phyloP scores from a whole-genome alignment of 2,113 vertebrate genomes.

The Cervus canadensis region DNA sequence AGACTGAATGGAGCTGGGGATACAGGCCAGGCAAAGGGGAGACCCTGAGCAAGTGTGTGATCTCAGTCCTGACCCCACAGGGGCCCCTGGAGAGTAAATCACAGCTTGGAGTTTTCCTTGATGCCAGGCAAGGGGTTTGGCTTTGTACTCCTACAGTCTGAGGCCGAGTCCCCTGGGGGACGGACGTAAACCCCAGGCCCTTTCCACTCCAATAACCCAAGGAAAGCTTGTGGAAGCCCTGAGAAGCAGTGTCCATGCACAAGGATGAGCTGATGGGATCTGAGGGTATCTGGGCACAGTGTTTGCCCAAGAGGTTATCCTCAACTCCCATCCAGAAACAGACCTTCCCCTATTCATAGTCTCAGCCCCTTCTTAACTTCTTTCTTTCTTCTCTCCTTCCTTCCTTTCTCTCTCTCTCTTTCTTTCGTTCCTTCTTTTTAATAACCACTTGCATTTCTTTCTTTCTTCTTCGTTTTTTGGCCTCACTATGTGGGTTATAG shows the following conservation, averaged over 20 bases:
- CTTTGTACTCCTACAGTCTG: not conserved
- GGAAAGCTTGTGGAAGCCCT: not conserved
- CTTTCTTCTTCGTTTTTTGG: not conserved
- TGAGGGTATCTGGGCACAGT: not conserved
- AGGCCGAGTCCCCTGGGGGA: no score
- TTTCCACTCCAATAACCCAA: not conserved
- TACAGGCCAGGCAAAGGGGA: not conserved
- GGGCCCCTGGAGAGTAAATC: not conserved
- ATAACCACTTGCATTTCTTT: not conserved
- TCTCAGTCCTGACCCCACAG: not conserved
- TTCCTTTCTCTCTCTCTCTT: not conserved
- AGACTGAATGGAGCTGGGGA: not conserved
- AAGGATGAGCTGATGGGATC: not conserved
- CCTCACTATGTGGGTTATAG: not conserved
- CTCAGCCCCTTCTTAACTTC: not conserved
- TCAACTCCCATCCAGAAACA: fast-evolving
- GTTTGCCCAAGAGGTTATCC: not conserved
- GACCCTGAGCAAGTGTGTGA: not conserved
- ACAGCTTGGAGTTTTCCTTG: not conserved
- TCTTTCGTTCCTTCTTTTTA: not conserved
- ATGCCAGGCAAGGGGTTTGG: not conserved
- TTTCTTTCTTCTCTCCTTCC: not conserved
- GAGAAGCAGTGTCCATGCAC: not conserved
- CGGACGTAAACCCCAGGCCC: fast-evolving
- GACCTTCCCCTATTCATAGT: not conserved